Evolutionary conservation across 1,140 invertebrate species (phyloP), one percentile per base, ranked within the genome.

Genomic region (Ooceraea biroi): DNA sequence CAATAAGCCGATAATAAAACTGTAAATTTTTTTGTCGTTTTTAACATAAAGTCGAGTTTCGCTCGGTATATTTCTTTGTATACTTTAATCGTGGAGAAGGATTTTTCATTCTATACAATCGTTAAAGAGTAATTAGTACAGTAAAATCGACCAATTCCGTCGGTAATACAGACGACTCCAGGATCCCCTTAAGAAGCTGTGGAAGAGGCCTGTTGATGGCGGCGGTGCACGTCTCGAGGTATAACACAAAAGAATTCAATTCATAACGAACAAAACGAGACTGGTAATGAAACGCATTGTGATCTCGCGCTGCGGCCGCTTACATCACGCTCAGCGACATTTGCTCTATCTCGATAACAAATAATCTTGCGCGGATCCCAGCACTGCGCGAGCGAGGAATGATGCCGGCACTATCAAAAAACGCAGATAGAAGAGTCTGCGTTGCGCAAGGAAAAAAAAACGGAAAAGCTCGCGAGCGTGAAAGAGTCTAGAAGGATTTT

Each of bases 241-340:
- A 36, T 25, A 52, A 41, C 55, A 74, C 41, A 61, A 74, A 74
- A 74, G 72, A 74, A 61, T 74, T 74, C 72, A 61, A 61, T 27
- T 74, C 72, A 27, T 22, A 25, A 61, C 25, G 27, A 77, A 66
- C 44, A 66, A 50, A 77, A 77, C 36, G n/a, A 27, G 27, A 27
- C 12, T 50, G 44, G 19, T 63, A 76, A 76, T 36, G 46, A 77
- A 77, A 19, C n/a, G 65, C 58, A 14, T 50, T 5, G 58, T n/a
- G 12, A 65, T 65, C 65, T n/a, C 65, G 48, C 44, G 41, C 41
- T 25, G 19, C 69, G 27, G 69, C 19, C 69, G 71, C 44, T 73
- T 72, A 69, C 66, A 30, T 69, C 66, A 50, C 44, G 66, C 66
- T 27, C n/a, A n/a, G 27, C 19, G 36, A 36, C 36, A 36, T 36